A percentile compares a stretch with the other conserved stretches of the same genome.
Evolutionary conservation across 2,113 vertebrate genomes (phyloP).

Genomic region (Percopsis transmontana): DNA sequence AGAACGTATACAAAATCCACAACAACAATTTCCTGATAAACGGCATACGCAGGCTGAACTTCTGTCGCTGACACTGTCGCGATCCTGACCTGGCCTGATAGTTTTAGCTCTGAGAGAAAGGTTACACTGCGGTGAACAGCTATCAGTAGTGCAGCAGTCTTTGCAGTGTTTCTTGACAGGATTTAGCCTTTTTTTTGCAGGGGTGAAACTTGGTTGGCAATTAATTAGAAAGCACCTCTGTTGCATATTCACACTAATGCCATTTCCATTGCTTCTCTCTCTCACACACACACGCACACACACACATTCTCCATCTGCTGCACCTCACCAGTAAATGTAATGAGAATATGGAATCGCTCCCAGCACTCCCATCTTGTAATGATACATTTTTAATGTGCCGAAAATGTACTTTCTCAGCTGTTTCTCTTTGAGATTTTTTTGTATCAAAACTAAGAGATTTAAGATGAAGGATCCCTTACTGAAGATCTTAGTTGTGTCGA

Average conservation of each 20-base stretch:
- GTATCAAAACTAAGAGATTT: conserved; percentile 5
- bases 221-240: conserved; percentile 43
- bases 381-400: neutral
- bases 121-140: conserved; percentile 13
- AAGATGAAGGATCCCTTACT: conserved; percentile 21
- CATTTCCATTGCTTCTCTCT: neutral
- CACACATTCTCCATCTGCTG: conserved; percentile 4
- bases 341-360: conserved; percentile 9
- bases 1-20: too few relatives aligned
- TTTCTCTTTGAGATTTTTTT: conserved; percentile 10
- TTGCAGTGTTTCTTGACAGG: conserved; percentile 1
- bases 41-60: too few relatives aligned
- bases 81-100: conserved; percentile 22
- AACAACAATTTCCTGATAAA: too few relatives aligned
- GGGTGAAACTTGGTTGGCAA: conserved; percentile 43
- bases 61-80: conserved; percentile 7
- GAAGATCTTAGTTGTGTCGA: conserved; percentile 8
- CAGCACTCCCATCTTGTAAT: neutral
- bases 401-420: neutral
- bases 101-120: conserved; percentile 8
- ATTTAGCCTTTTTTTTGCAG: conserved; percentile 18
- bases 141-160: conserved; percentile 22
- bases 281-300: neutral
- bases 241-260: conserved; percentile 25
- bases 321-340: conserved; percentile 5